Base-by-base conservation (phyloP, 2,797 vertebrate species). In the Phrynocephalus forsythii region DNA sequence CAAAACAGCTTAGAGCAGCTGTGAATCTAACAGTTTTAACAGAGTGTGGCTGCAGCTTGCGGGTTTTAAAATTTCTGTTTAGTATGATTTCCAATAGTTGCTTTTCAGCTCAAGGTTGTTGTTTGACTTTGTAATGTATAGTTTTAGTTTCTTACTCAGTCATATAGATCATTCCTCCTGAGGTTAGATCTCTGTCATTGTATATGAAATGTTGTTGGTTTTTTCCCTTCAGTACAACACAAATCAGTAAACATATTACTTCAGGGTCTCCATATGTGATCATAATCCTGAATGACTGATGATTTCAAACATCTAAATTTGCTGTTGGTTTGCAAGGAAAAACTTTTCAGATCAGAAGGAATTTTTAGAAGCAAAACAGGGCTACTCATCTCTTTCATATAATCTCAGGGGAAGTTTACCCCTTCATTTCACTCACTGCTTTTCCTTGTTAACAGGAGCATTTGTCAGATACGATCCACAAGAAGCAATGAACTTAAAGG, bases 201-300 rank as follows among this genome's bases (percentile, higher is more conserved):
- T 88, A 88, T 90, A 79, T 88, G 67, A 87, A 95, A 94, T 75
- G 79, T 75, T 86, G 69, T 50, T 22, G 33, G 50, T 18, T 89
- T 4, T 93, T 87, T 91, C 30, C n/a, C 5, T 33, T 93, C 83
- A 89, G 56, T 86, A 93, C 69, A 92, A 90, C 92, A 83, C 30
- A 92, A 91, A 33, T 81, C 69, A 92, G 84, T 83, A 90, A 72
- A 71, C 6, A 80, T 94, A 79, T 95, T 94, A 94, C 88, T 91
- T 13, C 66, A 89, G 75, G 81, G 75, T 95, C 7, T 90, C 85
- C 84, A 71, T 67, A 84, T 94, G 82, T 86, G 81, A 87, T 90
- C 82, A 87, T 84, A 89, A 90, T 90, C 73, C 85, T 20, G 88
- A 79, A 90, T 79, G 89, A 86, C 86, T 75, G 38, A 75, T 89